Evolutionary conservation across 2,888 invertebrate species (phyloP).

Genomic region (Amiota communis): DNA sequence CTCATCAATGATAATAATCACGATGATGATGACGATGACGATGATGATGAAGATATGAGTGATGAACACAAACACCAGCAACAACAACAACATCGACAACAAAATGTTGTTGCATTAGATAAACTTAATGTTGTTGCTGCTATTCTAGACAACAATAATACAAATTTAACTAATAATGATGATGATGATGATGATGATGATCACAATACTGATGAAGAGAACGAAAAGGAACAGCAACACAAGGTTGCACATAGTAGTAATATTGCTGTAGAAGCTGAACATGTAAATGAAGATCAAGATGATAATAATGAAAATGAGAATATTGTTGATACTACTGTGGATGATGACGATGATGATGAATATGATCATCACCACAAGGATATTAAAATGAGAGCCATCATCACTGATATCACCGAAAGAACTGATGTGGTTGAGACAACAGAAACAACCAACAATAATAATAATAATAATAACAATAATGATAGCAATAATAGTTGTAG

Average conservation of each 20-base stretch:
- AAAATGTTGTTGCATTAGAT: neutral
- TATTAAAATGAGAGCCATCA: slow-evolving; percentile 22
- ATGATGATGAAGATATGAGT: slow-evolving; percentile 30
- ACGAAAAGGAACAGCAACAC: slow-evolving; percentile 29
- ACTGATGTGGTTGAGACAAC: slow-evolving; percentile 48
- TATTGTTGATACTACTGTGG: slow-evolving; percentile 35
- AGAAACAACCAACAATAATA: slow-evolving; percentile 49
- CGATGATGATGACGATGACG: slow-evolving; percentile 47
- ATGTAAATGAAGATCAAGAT: slow-evolving; percentile 25
- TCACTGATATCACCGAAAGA: slow-evolving; percentile 31
- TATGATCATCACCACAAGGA: slow-evolving; percentile 26
- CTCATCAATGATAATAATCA: slow-evolving; percentile 37
- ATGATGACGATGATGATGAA: slow-evolving; percentile 31
- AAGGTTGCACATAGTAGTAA: slow-evolving; percentile 26
- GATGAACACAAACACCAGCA: slow-evolving; percentile 10
- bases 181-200: neutral
- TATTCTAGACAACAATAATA: slow-evolving; percentile 25
- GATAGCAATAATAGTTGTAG: slow-evolving; percentile 67
- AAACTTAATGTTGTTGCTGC: slow-evolving; percentile 4
- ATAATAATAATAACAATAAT: slow-evolving; percentile 58
- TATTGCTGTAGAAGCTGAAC: slow-evolving; percentile 21
- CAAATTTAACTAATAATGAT: neutral
- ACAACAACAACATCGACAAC: slow-evolving; percentile 42
- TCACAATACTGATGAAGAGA: neutral
- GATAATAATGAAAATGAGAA: slow-evolving; percentile 30